Evolutionary conservation across 2,888 invertebrate genomes (phyloP).

Genomic region (Agelastica alni): DNA sequence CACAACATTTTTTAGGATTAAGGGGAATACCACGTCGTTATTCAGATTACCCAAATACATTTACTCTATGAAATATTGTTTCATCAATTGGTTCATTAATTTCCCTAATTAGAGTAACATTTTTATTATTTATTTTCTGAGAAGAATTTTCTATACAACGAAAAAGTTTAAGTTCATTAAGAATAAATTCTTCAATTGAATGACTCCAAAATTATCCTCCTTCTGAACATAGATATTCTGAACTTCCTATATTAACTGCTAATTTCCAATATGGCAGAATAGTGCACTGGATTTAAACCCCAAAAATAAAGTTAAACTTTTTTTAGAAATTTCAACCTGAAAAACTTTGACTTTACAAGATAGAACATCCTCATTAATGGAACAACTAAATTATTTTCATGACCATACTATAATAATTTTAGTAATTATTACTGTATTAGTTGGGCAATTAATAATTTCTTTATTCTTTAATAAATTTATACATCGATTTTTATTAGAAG

Average conservation of each 20-base stretch:
- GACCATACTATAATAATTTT: too few species aligned
- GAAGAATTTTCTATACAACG: constrained; percentile 49
- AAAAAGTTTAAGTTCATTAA: constrained; percentile 58
- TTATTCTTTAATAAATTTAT: constrained; percentile 63
- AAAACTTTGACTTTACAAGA: too few species aligned
- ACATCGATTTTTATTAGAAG: constrained; percentile 63
- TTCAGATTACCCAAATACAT: constrained; percentile 51
- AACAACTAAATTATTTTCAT: too few species aligned
- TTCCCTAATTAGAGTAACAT: constrained; percentile 86
- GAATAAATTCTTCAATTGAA: constrained; percentile 64
- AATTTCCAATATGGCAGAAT: too few species aligned
- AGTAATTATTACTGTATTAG: constrained; percentile 66
- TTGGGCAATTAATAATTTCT: constrained; percentile 62
- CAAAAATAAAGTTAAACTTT: too few species aligned
- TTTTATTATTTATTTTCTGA: constrained; percentile 57
- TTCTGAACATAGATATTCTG: too few species aligned
- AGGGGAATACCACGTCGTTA: constrained; percentile 77
- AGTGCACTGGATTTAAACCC: too few species aligned
- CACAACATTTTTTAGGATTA: constrained; percentile 75
- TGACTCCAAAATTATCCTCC: constrained; percentile 65
- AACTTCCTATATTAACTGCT: too few species aligned
- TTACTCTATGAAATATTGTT: constrained; percentile 64
- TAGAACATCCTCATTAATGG: constrained; percentile 66
- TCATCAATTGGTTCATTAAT: constrained; percentile 65
- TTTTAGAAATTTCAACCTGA: too few species aligned